phyloP scores from a whole-genome alignment of 2,888 invertebrate species.

The Ptycholaimellus sp. region DNA sequence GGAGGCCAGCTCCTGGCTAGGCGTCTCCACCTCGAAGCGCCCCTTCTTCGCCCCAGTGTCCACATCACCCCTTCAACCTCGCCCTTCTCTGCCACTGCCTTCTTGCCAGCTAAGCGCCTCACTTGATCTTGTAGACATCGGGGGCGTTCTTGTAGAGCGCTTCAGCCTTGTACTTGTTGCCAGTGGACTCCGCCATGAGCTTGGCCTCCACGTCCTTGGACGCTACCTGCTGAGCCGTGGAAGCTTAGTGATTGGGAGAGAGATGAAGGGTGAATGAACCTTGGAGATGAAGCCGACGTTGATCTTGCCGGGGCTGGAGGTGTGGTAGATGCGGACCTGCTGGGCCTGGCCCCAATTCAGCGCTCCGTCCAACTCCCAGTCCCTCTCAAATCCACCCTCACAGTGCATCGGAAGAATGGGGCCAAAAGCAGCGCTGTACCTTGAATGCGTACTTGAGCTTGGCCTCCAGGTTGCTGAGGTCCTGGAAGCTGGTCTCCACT shows the following conservation, averaged over 20 bases:
- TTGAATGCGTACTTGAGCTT: too few species aligned
- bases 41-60: conserved; percentile 1
- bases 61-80: background rate
- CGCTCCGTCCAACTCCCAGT: too few species aligned
- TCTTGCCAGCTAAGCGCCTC: too few species aligned
- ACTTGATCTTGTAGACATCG: background rate
- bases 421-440: too few species aligned
- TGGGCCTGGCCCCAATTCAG: too few species aligned
- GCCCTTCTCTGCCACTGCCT: too few species aligned
- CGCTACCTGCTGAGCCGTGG: too few species aligned
- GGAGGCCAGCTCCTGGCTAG: background rate
- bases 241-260: background rate
- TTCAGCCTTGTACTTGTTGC: background rate
- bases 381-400: too few species aligned
- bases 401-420: too few species aligned
- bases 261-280: background rate
- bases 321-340: too few species aligned
- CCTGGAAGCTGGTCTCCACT: too few species aligned
- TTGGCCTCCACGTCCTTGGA: conserved; percentile 1
- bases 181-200: background rate
- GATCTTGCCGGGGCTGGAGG: background rate
- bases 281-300: background rate
- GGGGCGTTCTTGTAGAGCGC: background rate
- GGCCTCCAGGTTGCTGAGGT: too few species aligned
- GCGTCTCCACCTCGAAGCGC: conserved; percentile 1